These are phyloP conservation scores for Tribolium castaneum DNA, from an alignment of 1,140 invertebrate genomes.

Conservation along the genomic window DNA sequence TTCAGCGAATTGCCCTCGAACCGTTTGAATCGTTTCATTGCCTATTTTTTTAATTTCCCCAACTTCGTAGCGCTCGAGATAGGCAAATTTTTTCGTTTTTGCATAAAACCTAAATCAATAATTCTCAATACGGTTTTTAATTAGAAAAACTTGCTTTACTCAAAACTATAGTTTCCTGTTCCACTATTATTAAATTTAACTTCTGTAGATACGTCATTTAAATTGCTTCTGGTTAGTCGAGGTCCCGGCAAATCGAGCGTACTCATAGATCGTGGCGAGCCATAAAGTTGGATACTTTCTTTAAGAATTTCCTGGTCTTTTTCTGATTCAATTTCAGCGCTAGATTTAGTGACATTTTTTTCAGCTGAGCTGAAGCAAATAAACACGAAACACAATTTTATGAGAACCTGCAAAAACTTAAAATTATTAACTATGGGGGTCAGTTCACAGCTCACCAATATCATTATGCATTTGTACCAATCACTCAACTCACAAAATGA, in stretches of 20 bases:
- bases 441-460: too few species aligned
- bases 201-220: neutral
- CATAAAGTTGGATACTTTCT: neutral
- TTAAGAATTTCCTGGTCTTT: neutral
- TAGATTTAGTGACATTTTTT: neutral
- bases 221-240: neutral
- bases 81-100: neutral
- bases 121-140: neutral
- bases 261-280: neutral
- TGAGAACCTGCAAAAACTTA: too few species aligned
- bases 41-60: slow-evolving; percentile 72
- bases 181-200: slow-evolving; percentile 1
- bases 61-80: neutral
- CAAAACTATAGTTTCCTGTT: slow-evolving; percentile 2
- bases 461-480: too few species aligned
- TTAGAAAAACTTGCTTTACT: neutral
- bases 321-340: neutral
- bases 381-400: too few species aligned
- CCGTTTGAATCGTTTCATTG: slow-evolving; percentile 68
- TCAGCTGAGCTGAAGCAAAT: neutral
- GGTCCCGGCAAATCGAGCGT: neutral
- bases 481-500: too few species aligned
- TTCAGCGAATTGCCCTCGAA: neutral
- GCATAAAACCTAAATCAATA: neutral
- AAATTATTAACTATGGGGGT: too few species aligned